Evolutionary conservation across 2,888 invertebrate genomes (phyloP), one percentile per base, ranked within the genome.

Genomic region (Leptopilina myrica): DNA sequence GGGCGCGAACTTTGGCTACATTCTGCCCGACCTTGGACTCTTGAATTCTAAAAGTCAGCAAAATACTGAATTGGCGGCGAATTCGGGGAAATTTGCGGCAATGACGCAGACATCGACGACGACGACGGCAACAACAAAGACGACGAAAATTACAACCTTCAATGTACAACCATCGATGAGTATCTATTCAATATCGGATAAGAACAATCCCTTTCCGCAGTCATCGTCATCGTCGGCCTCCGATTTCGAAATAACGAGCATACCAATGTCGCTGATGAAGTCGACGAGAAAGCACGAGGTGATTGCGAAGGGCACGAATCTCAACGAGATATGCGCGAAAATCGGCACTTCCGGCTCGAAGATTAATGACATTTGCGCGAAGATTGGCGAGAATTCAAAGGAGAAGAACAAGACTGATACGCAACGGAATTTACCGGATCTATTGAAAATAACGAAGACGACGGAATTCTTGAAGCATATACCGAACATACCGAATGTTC

Each of bases 301-400:
- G 0, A 86, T 88, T 40, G 86, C 91, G 0, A 91, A 91, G 62
- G 88, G 91, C 40, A 86, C 88, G 1, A 89, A 88, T 77, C 79
- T 90, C 0, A 90, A 90, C 40, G 91, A 91, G 15, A 91, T 90
- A 20, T 90, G 89, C 53, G 88, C 88, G 0, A 91, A 91, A 78
- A 90, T 90, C 8, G 88, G 90, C 12, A 85, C 87, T 0, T 89
- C 87, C 0, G 90, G 90, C 5, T 91, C 91, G 0, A 91, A 91
- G 53, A 91, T 91, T 3, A 91, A 91, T 43, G 91, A 91, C 33
- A 91, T 91, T 33, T 91, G 91, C 46, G 91, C 91, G 0, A 91
- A 91, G 69, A 91, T 91, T 59, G 91, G 91, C 0, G 91, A 92
- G 46, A 91, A 88, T 73, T 88, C 91, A 0, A 91, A 91, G 59